Evolutionary conservation across 2,797 vertebrate genomes (phyloP), one percentile per base, ranked within the genome.

Genomic region (Botia almorhae): DNA sequence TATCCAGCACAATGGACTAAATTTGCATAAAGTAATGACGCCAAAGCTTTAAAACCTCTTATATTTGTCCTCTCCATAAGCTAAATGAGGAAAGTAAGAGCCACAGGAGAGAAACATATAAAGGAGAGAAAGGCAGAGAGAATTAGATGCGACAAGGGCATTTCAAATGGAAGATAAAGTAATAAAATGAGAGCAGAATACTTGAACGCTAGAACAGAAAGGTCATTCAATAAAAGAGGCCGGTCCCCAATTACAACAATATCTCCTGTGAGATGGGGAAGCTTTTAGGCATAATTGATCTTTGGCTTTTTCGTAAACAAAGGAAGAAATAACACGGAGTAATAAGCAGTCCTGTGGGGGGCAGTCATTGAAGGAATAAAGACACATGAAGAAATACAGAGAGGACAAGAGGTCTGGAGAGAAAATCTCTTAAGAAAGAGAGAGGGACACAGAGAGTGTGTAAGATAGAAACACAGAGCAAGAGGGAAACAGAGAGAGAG

Each of bases 201-300:
- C 36, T 71, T 76, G 43, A 76, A 72, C 78, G 73, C 50, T 51
- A 72, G 10, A 69, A 16, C 0, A 69, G 61, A 75, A 70, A 81
- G 75, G 72, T 85, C 84, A 56, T 61, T 69, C 56, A 29, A 46
- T 71, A 55, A 61, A 21, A 55, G 39, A 72, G 56, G 7, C 21
- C 46, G 43, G 77, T 77, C 55, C 75, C 71, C 39, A 14, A 81
- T 76, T 68, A 72, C 60, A 60, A 64, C 76, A 72, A 72, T 60
- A 46, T 83, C 68, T 81, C 74, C 74, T 73, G 33, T 70, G 79
- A 80, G 83, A 69, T 56, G 6, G 21, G 7, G 26, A 61, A 61
- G 76, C 76, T 70, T 69, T 80, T 69, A 77, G 58, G 51, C 73
- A 74, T 69, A 84, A 80, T 58, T 76, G 76, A 84, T 84, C 63